Conservation (phyloP, 2,113 vertebrate species). For the Periophthalmus modestus region DNA sequence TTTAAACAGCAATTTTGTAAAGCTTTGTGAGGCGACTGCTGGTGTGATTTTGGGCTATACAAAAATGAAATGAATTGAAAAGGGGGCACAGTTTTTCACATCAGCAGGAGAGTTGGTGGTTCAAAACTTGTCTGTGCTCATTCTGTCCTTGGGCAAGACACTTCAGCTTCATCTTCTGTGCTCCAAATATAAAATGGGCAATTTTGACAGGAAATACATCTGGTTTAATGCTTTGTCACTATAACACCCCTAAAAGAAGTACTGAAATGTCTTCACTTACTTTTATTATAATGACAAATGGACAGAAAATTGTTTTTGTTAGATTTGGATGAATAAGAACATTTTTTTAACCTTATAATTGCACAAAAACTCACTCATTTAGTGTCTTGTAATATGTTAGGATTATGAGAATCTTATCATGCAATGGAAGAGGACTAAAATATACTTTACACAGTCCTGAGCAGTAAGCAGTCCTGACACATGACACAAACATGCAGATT, state of each 20-base stretch:
- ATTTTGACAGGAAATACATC: background rate
- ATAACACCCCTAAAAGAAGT: too few species aligned
- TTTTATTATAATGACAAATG: too few species aligned
- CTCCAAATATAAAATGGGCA: too few species aligned
- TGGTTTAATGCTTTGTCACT: background rate
- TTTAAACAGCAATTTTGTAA: too few species aligned
- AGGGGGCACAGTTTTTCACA: background rate
- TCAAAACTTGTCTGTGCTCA: background rate
- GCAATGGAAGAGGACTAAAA: background rate
- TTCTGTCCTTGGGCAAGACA: background rate
- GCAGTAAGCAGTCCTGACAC: background rate
- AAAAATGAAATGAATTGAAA: background rate
- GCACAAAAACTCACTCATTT: background rate
- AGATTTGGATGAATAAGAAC: too few species aligned
- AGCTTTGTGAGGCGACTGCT: too few species aligned
- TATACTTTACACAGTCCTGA: background rate
- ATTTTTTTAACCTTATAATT: too few species aligned
- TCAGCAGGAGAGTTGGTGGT: too few species aligned
- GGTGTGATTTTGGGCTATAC: background rate
- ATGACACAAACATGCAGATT: background rate
- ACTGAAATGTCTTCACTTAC: too few species aligned
- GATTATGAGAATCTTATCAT: too few species aligned
- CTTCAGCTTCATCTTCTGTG: too few species aligned
- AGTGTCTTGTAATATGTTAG: background rate
- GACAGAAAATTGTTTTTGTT: too few species aligned